Conservation (phyloP, 2,797 vertebrate species). For the Lacerta agilis region DNA sequence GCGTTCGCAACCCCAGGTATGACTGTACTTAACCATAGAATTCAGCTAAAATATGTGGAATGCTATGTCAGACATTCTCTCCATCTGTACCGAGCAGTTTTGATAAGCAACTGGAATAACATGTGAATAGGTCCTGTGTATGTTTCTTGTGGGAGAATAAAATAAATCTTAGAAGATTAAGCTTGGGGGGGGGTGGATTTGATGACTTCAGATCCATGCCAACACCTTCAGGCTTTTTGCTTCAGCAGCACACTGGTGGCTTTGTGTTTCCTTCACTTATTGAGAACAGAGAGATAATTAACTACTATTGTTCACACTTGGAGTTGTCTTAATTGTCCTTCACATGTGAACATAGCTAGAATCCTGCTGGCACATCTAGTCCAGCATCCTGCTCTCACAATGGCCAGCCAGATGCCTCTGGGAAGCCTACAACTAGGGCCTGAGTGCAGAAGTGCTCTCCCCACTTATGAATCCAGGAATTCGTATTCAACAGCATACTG, state of each 20-base stretch:
- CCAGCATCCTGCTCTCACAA: no score
- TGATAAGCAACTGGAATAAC: neutral
- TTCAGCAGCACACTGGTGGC: neutral
- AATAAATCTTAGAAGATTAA: neutral
- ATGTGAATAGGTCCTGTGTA: neutral
- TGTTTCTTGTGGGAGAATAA: neutral
- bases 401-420: no score
- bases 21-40: neutral
- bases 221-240: neutral
- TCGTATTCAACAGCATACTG: no score
- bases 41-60: neutral
- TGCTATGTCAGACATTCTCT: neutral
- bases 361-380: neutral
- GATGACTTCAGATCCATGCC: neutral
- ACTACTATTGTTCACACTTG: neutral
- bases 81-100: neutral
- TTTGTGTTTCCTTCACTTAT: neutral
- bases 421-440: no score
- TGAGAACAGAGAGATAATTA: neutral
- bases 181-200: neutral
- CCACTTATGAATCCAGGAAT: no score
- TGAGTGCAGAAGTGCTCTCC: no score
- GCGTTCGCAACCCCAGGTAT: no score
- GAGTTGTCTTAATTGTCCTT: neutral
- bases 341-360: neutral